phyloP scores from a whole-genome alignment of 2,888 invertebrate species.

The Alviniconcha strummeri region DNA sequence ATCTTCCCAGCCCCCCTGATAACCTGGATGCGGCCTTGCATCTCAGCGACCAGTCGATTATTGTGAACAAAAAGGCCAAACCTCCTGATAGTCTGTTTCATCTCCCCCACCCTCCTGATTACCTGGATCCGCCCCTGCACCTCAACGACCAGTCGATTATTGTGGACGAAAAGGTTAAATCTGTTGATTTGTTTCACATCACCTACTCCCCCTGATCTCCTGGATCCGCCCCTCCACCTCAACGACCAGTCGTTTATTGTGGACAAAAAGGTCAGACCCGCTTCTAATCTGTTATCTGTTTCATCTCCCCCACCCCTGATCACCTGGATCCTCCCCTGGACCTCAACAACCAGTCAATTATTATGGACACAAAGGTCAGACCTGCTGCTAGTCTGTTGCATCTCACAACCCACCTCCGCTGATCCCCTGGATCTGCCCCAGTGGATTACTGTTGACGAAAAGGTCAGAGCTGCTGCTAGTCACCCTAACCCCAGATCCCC shows the following conservation, averaged over 20 bases:
- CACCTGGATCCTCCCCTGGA: too few relatives aligned
- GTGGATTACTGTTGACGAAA: conserved; percentile 52
- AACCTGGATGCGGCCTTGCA: conserved; percentile 44
- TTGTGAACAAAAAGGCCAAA: conserved; percentile 48
- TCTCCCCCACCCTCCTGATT: too few relatives aligned
- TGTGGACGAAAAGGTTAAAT: too few relatives aligned
- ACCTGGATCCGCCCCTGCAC: too few relatives aligned
- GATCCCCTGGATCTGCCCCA: conserved; percentile 46
- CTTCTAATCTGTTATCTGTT: conserved; percentile 16
- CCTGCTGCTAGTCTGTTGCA: conserved; percentile 49
- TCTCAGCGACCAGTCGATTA: conserved; percentile 53
- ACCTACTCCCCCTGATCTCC: conserved; percentile 43
- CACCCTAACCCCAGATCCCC: too few relatives aligned
- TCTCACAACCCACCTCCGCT: too few relatives aligned
- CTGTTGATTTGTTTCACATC: conserved; percentile 49
- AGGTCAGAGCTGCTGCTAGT: conserved; percentile 18
- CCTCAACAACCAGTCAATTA: too few relatives aligned
- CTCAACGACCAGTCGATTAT: too few relatives aligned
- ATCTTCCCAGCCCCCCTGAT: too few relatives aligned
- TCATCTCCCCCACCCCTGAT: too few relatives aligned
- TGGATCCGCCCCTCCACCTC: conserved; percentile 48
- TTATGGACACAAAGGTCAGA: too few relatives aligned
- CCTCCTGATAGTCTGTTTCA: too few relatives aligned
- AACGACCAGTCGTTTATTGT: conserved; percentile 54
- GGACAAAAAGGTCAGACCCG: conserved; percentile 44